Evolutionary conservation across 2,113 vertebrate genomes (phyloP).

Genomic region (Sylvilagus bachmani): DNA sequence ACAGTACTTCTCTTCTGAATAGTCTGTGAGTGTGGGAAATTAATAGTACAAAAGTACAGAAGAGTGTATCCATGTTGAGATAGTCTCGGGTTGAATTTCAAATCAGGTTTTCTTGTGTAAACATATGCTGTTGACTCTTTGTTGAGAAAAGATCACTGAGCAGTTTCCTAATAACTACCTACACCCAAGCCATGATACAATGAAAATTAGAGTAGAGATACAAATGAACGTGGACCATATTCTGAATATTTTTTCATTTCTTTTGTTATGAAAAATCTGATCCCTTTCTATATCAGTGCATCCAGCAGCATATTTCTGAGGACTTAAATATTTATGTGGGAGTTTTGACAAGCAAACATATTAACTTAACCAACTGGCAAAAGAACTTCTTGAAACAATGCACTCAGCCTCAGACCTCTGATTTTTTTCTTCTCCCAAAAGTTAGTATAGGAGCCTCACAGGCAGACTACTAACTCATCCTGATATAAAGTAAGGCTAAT

Average conservation of each 20-base stretch:
- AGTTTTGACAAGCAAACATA: constrained; percentile 16
- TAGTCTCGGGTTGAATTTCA: background rate
- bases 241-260: background rate
- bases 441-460: background rate
- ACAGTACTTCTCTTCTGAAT: background rate
- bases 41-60: background rate
- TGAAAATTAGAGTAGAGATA: background rate
- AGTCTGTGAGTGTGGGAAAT: background rate
- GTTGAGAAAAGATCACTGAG: background rate
- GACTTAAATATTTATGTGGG: background rate
- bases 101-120: background rate
- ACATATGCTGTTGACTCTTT: background rate
- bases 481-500: background rate
- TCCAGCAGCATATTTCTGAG: background rate
- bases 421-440: background rate
- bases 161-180: background rate
- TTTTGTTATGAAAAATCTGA: background rate
- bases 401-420: background rate
- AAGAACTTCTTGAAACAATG: background rate
- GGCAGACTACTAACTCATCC: background rate
- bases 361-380: background rate
- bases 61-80: background rate
- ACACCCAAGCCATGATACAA: background rate
- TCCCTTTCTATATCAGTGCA: background rate
- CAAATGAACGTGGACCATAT: background rate